These are phyloP conservation scores for Euura lappo DNA, from an alignment of 1,140 invertebrate genomes.

Conservation along the genomic window DNA sequence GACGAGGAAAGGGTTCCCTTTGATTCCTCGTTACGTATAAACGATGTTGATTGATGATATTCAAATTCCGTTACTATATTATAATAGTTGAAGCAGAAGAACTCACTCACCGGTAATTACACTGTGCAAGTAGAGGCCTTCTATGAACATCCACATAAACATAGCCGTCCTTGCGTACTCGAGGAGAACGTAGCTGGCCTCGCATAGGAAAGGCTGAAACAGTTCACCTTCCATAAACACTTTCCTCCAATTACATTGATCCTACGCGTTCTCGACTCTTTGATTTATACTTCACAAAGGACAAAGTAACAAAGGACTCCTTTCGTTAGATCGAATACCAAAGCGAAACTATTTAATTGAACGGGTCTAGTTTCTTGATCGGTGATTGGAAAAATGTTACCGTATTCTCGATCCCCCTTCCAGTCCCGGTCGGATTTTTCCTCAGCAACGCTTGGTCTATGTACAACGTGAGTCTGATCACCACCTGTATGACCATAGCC, in stretches of 20 bases:
- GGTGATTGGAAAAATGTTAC: conserved; percentile 57
- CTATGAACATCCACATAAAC: conserved; percentile 96
- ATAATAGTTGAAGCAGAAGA: no score
- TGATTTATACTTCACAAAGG: background rate
- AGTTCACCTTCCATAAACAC: conserved; percentile 23
- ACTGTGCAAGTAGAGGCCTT: conserved; percentile 88
- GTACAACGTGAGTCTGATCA: conserved; percentile 84
- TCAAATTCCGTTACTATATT: no score
- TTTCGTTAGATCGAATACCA: no score
- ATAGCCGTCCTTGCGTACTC: conserved; percentile 89
- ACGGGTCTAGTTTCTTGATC: background rate
- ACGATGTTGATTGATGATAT: no score
- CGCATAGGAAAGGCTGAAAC: conserved; percentile 80
- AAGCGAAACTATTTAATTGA: background rate
- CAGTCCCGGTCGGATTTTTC: conserved; percentile 37
- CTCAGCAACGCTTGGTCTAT: conserved; percentile 75
- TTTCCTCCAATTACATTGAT: background rate
- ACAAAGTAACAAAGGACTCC: no score
- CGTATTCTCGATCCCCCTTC: conserved; percentile 77
- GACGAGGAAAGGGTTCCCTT: no score
- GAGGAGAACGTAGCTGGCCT: conserved; percentile 77
- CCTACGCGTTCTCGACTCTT: background rate
- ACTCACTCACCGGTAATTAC: conserved; percentile 70
- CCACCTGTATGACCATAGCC: conserved; percentile 84
- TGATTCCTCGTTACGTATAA: no score